Conservation (phyloP, 2,888 invertebrate species). For the Acanthoscelides obtectus region DNA sequence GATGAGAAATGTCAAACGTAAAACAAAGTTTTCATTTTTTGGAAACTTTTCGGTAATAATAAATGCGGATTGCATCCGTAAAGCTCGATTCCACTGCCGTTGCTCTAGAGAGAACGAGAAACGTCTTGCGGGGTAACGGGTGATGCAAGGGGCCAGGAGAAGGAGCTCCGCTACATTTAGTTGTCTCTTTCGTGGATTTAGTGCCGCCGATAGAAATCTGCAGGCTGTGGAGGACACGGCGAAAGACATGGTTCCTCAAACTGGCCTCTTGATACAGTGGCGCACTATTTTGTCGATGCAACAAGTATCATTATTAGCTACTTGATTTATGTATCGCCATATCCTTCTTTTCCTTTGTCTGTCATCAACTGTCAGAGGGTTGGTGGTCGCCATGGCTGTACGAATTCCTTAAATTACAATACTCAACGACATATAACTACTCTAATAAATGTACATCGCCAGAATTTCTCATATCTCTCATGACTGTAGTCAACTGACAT, state of each 20-base stretch:
- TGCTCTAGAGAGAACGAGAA: neutral
- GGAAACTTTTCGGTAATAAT: neutral
- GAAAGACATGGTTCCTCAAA: slow-evolving; percentile 27
- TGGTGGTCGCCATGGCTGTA: too few species aligned
- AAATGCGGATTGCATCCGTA: neutral
- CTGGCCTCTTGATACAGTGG: slow-evolving; percentile 6
- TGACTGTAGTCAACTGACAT: too few species aligned
- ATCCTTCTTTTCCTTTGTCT: too few species aligned
- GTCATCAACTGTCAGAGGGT: too few species aligned
- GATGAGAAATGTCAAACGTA: too few species aligned
- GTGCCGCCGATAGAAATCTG: slow-evolving; percentile 45
- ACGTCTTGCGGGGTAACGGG: neutral
- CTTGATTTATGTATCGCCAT: too few species aligned
- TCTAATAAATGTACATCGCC: too few species aligned
- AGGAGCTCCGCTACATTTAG: slow-evolving; percentile 33
- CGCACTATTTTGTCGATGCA: neutral
- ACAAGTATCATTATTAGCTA: too few species aligned
- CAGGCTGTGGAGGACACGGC: slow-evolving; percentile 29
- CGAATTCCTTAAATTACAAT: too few species aligned
- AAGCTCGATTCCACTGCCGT: neutral
- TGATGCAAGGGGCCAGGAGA: slow-evolving; percentile 13
- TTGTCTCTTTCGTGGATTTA: slow-evolving; percentile 40
- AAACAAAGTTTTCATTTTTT: too few species aligned
- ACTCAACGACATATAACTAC: too few species aligned
- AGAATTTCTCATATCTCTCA: too few species aligned